Percentiles rank a stretch among this genome's conserved stretches.
phyloP scores from a whole-genome alignment of 2,888 invertebrate genomes.

The Habrosyne pyritoides region DNA sequence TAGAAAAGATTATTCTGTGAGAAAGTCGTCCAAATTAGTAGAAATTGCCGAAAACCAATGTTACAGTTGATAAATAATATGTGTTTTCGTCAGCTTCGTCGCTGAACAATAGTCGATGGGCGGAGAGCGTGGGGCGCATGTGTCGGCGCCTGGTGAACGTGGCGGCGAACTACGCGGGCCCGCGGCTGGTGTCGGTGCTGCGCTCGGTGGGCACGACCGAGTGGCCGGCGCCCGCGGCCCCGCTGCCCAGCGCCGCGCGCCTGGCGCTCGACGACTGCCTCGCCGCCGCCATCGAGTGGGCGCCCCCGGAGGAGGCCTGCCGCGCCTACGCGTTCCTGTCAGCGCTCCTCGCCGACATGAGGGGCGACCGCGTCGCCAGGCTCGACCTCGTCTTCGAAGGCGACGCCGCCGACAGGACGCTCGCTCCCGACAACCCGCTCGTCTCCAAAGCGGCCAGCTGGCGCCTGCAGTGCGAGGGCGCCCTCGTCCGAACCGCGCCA shows the following conservation, averaged over 20 bases:
- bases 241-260: conserved; percentile 36
- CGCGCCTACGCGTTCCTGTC: conserved; percentile 86
- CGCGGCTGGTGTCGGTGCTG: conserved; percentile 90
- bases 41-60: no score
- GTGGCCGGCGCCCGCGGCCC: conserved; percentile 44
- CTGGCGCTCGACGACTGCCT: conserved; percentile 89
- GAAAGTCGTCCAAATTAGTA: no score
- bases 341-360: conserved; percentile 42
- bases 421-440: conserved; percentile 39
- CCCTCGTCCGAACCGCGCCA: conserved; percentile 60
- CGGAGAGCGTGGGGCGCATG: conserved; percentile 89
- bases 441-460: conserved; percentile 47
- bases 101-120: conserved; percentile 92
- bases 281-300: conserved; percentile 89
- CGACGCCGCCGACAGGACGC: conserved; percentile 27
- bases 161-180: conserved; percentile 90
- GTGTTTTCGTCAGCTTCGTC: conserved; percentile 75
- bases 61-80: no score
- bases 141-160: conserved; percentile 92
- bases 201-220: conserved; percentile 83
- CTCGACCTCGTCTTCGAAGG: conserved; percentile 52
- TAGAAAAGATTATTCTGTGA: no score
- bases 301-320: conserved; percentile 93
- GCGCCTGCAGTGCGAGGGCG: conserved; percentile 62
- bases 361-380: conserved; percentile 39